Conservation (phyloP, 2,113 vertebrate genomes). For the Strigops habroptila region DNA sequence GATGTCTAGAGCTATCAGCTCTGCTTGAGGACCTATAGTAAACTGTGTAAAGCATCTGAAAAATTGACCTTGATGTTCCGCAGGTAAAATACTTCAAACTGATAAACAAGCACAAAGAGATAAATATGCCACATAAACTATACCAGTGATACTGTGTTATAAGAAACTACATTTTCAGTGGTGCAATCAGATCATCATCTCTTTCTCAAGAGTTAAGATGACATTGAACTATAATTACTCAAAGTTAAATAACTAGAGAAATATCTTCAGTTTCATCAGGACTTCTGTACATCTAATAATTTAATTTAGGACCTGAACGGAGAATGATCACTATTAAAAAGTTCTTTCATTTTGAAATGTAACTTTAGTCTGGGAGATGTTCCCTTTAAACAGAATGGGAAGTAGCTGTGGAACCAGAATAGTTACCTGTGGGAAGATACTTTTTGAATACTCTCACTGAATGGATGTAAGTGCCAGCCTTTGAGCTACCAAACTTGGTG, state of each 20-base stretch:
- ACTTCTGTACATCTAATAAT: neutral
- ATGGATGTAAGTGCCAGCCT: neutral
- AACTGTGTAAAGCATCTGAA: slow-evolving; percentile 10
- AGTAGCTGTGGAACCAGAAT: neutral
- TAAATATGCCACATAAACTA: neutral
- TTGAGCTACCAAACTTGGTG: neutral
- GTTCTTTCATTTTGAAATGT: neutral
- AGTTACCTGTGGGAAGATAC: neutral
- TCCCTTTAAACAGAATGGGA: neutral
- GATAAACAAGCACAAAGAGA: neutral
- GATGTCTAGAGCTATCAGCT: neutral
- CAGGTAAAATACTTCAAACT: slow-evolving; percentile 13
- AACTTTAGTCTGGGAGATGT: neutral
- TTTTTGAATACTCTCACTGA: neutral
- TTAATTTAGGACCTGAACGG: neutral
- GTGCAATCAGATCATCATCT: neutral
- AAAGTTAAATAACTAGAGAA: slow-evolving; percentile 3
- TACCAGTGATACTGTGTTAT: neutral
- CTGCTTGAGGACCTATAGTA: neutral
- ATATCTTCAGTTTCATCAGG: neutral
- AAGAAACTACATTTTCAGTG: neutral
- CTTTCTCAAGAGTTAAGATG: neutral
- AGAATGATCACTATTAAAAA: neutral
- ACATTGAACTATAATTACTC: neutral
- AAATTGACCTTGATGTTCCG: slow-evolving; percentile 34